These are phyloP conservation scores for Hypomesus transpacificus DNA, from an alignment of 2,113 vertebrate genomes.

Conservation along the genomic window DNA sequence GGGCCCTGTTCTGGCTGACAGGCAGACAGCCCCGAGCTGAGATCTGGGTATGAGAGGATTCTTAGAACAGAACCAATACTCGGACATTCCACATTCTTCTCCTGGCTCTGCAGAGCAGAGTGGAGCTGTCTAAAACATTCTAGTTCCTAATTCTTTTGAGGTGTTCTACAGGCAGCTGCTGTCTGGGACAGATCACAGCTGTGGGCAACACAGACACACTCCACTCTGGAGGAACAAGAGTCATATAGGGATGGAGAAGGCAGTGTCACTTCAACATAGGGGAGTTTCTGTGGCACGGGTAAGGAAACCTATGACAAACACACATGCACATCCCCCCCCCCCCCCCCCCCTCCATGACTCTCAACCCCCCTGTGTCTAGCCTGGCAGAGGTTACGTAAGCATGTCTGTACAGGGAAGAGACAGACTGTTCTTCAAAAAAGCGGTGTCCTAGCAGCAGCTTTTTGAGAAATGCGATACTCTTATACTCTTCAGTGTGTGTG, in stretches of 20 bases:
- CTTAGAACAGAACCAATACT: constrained; percentile 74
- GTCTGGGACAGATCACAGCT: no score
- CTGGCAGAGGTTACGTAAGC: not conserved
- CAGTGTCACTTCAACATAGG: no score
- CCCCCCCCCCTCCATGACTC: not conserved
- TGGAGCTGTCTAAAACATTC: no score
- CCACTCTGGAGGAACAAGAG: no score
- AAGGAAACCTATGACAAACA: not conserved
- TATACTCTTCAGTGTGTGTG: not conserved
- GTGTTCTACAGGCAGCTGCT: no score
- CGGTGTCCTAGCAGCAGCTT: not conserved
- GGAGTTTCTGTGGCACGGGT: not conserved
- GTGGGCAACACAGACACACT: no score
- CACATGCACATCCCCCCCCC: not conserved
- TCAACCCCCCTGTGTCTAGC: not conserved
- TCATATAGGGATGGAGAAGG: no score
- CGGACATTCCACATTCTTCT: not conserved
- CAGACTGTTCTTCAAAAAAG: not conserved
- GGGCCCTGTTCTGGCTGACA: no score
- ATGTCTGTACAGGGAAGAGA: constrained; percentile 7
- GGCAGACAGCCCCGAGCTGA: no score
- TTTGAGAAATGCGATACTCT: not conserved
- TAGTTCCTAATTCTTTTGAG: no score
- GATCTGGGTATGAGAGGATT: constrained; percentile 43
- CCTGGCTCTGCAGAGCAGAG: not conserved